Percentiles rank a stretch among this genome's conserved stretches.
These are phyloP conservation scores for Syrphus vitripennis DNA, from an alignment of 2,888 invertebrate genomes.

Conservation along the genomic window DNA sequence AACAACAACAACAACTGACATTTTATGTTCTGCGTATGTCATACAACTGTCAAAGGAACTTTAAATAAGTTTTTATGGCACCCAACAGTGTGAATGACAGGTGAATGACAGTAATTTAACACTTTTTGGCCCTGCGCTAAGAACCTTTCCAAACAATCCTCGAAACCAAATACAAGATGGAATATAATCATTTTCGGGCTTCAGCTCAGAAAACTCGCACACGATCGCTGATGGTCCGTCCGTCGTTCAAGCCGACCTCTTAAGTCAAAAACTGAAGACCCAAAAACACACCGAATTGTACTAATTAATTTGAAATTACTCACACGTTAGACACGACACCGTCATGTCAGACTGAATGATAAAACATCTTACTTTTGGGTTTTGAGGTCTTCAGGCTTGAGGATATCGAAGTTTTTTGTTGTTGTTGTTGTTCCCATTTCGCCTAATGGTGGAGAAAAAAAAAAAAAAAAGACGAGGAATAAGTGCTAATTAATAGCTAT, in stretches of 20 bases:
- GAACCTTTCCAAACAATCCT: neutral
- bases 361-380: conserved; percentile 55
- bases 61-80: conserved; percentile 63
- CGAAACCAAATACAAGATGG: neutral
- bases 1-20: conserved; percentile 33
- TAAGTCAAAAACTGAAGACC: conserved; percentile 11
- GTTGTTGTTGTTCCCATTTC: neutral
- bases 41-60: conserved; percentile 67
- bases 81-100: conserved; percentile 67
- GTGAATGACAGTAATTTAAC: conserved; percentile 69
- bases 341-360: conserved; percentile 66
- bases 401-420: neutral
- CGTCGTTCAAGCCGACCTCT: too few relatives aligned
- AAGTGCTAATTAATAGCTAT: conserved; percentile 70
- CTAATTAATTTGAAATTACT: conserved; percentile 72
- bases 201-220: neutral
- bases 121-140: conserved; percentile 19
- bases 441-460: conserved; percentile 19
- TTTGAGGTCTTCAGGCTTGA: neutral
- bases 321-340: conserved; percentile 70
- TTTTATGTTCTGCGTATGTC: conserved; percentile 63
- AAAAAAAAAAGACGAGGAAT: conserved; percentile 26
- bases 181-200: conserved; percentile 32
- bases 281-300: conserved; percentile 62
- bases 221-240: neutral